Evolutionary conservation across 2,888 invertebrate species (phyloP).

Genomic region (Abrostola tripartita): DNA sequence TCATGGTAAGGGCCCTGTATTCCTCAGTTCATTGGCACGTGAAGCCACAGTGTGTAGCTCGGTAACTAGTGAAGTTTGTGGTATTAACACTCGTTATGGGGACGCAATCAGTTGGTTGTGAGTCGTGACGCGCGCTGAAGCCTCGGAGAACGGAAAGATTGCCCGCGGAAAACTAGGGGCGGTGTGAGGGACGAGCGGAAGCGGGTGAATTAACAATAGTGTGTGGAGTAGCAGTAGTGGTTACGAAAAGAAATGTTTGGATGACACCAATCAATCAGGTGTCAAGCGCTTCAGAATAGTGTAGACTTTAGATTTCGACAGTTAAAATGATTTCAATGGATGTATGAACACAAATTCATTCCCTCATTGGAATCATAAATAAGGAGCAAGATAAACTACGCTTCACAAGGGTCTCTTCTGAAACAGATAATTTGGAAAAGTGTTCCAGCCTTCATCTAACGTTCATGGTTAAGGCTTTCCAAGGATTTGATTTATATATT

Average conservation of each 20-base stretch:
- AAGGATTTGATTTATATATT: too few relatives aligned
- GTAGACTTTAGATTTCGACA: too few relatives aligned
- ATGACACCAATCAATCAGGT: not conserved
- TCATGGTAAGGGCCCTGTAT: too few relatives aligned
- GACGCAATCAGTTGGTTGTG: conserved; percentile 42
- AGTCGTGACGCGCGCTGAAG: conserved; percentile 8
- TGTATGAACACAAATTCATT: too few relatives aligned
- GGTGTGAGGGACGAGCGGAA: not conserved
- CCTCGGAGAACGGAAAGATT: conserved; percentile 24
- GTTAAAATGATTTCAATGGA: too few relatives aligned
- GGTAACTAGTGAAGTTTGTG: conserved; percentile 30
- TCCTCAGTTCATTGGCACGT: conserved; percentile 7
- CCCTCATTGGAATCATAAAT: too few relatives aligned
- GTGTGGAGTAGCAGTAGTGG: not conserved
- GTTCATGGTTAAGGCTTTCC: too few relatives aligned
- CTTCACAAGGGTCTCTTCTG: too few relatives aligned
- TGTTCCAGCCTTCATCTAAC: too few relatives aligned
- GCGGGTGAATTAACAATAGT: conserved; percentile 4
- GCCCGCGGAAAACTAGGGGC: conserved; percentile 23
- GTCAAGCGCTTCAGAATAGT: not conserved
- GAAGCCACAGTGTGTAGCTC: conserved; percentile 6
- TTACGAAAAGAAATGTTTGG: too few relatives aligned
- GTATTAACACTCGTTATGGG: conserved; percentile 30
- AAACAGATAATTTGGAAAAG: too few relatives aligned
- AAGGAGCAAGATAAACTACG: too few relatives aligned